Evolutionary conservation across 2,113 vertebrate genomes (phyloP).

Genomic region (Eurypyga helias): DNA sequence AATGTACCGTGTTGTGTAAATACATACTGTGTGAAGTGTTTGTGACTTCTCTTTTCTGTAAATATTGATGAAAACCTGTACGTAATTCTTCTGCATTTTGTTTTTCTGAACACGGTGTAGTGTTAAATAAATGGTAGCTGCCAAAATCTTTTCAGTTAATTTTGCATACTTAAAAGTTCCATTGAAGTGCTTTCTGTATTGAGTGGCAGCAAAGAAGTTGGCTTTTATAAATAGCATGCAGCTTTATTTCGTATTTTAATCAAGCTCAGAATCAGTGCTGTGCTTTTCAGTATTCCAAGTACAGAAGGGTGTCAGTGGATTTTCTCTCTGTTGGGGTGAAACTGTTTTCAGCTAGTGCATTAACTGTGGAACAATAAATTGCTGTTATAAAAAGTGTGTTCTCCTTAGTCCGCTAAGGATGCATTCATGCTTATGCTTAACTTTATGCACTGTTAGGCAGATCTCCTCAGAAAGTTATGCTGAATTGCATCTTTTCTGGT

Average conservation of each 20-base stretch:
- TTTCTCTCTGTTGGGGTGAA: background rate
- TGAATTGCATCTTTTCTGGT: background rate
- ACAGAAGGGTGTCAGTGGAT: background rate
- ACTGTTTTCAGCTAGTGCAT: background rate
- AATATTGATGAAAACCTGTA: background rate
- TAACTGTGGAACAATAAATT: background rate
- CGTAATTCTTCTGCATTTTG: background rate
- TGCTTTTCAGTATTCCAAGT: background rate
- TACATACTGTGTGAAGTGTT: background rate
- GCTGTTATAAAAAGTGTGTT: background rate
- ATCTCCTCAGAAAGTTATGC: background rate
- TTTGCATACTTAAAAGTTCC: slow-evolving; percentile 1
- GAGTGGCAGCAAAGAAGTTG: background rate
- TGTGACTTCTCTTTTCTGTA: background rate
- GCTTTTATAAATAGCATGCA: background rate
- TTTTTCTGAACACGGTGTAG: background rate
- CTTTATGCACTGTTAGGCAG: background rate
- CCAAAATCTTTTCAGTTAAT: background rate
- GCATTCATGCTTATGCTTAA: background rate
- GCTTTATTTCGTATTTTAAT: background rate
- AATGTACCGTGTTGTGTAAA: background rate
- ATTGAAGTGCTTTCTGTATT: background rate
- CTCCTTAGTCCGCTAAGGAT: background rate
- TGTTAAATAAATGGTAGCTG: background rate
- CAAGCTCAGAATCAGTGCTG: background rate